Base-by-base conservation (phyloP, 2,888 invertebrate species). In the Aphodius sticticus region DNA sequence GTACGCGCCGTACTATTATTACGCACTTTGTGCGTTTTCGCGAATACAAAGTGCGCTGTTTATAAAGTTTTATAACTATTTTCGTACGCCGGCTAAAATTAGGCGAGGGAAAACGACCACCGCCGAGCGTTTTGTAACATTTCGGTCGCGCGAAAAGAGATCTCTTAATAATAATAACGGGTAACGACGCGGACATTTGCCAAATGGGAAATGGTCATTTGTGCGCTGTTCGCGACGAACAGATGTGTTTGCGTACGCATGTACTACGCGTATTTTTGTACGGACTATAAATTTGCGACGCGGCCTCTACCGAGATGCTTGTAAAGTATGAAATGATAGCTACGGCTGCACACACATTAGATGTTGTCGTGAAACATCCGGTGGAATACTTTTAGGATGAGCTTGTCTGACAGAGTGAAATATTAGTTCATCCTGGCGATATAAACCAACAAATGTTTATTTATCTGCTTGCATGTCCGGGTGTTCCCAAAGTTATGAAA, bases 1-100 rank as follows among this genome's bases (percentile, higher is more conserved):
- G 53, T 53, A 53, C 53, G 7, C 12, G 53, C 53, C 7, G 53
- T 53, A 53, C 53, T 53, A 53, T 53, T 53, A 53, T 53, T 53
- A 53, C 53, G 53, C 53, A 12, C 9, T 53, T 2, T 53, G 53
- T 53, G 6, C 6, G 53, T 53, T 53, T 53, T 53, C 53, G 53
- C 53, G 53, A 53, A 53, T 53, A 53, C 53, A 53, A 53, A 53
- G 53, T 53, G 12, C 53, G 53, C 53, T 53, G 53, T 53, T 53
- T 53, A 53, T 53, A 53, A 53, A 53, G 53, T 53, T 53, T 53
- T 53, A 53, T 53, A 53, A 53, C 53, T 53, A 53, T 53, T 53
- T 53, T 53, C 53, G 53, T 53, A 7, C 9, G 53, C 1, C 1
- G 9, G 53, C 53, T 53, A 53, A 53, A 53, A 2, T 53, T 53